Base-by-base conservation (phyloP, 2,113 vertebrate genomes). In the Cavia aperea region DNA sequence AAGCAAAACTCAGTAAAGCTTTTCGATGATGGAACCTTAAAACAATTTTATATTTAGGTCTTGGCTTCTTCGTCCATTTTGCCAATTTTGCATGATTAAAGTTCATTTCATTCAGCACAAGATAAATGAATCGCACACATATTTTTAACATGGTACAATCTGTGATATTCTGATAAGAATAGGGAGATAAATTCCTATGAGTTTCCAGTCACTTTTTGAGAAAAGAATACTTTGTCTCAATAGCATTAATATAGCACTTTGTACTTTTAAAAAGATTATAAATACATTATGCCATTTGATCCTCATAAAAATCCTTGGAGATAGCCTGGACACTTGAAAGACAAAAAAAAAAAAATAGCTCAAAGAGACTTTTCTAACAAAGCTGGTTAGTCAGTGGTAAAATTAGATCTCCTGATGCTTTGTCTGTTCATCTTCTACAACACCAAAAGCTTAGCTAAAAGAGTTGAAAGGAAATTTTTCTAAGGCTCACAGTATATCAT, bases 281-380 rank as follows among this genome's bases (percentile, higher is more conserved):
- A 92, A 93, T 86, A 82, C 68, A 81, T 92, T 86, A 94, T 91
- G 51, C 49, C 88, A 90, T 86, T 75, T 95, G 94, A 96, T 86
- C 87, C 73, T 86, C 75, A 83, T 77, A 54, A 91, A 94, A 88
- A 54, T 54, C 89, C 75, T 93, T 26, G 60, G 83, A 94, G 89
- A 89, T 73, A 83, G 81, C 4, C 36, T 88, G 68, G 89, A 90
- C 87, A 90, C 23, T 86, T 95, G 90, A 93, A 94, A 95, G 89
- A 91, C 93, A 95, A 49, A 77, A 51, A 72, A 72, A 9, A 92
- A 94, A 68, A 93, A 78, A 94, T 63, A 1, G 49, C 86, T 96
- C 89, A 92, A 91, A 93, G 93, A 96, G 94, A 94, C 51, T 94
- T 92, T 93, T 94, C 73, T 79, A 92, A 86, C 89, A 96, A 86